These are phyloP conservation scores for Peromyscus californicus DNA, from an alignment of 2,113 vertebrate genomes.

Conservation along the genomic window DNA sequence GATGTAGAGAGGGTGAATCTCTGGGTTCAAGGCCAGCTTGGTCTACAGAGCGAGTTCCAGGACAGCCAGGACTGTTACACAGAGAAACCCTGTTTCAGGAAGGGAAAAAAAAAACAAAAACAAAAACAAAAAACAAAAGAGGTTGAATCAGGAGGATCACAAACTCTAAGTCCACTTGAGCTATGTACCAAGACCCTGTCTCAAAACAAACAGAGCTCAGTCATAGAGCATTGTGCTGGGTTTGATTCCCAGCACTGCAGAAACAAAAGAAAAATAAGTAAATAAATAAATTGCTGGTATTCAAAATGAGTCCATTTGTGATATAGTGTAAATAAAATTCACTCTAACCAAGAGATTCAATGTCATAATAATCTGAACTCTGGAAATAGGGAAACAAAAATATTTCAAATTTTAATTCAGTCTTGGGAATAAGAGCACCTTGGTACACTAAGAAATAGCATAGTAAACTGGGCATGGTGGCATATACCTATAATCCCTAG, in stretches of 20 bases:
- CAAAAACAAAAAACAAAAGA: too few relatives aligned
- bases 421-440: constrained; percentile 27
- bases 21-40: background rate
- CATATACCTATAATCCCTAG: background rate
- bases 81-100: background rate
- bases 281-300: background rate
- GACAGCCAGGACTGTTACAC: background rate
- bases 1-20: too few relatives aligned
- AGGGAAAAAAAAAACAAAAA: too few relatives aligned
- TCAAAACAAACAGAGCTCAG: background rate
- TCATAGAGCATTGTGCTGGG: background rate
- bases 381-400: constrained; percentile 48
- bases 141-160: background rate
- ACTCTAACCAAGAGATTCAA: constrained; percentile 59
- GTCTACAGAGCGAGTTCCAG: background rate
- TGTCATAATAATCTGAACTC: constrained; percentile 33
- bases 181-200: background rate
- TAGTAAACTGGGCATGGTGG: background rate
- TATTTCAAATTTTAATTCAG: constrained; percentile 25
- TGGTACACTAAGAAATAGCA: constrained; percentile 2
- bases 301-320: constrained; percentile 31
- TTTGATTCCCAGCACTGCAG: background rate
- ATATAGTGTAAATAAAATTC: constrained; percentile 4
- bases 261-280: too few relatives aligned
- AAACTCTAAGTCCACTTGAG: background rate